These are phyloP conservation scores for Emys orbicularis DNA, from an alignment of 2,797 vertebrate genomes.

Conservation along the genomic window DNA sequence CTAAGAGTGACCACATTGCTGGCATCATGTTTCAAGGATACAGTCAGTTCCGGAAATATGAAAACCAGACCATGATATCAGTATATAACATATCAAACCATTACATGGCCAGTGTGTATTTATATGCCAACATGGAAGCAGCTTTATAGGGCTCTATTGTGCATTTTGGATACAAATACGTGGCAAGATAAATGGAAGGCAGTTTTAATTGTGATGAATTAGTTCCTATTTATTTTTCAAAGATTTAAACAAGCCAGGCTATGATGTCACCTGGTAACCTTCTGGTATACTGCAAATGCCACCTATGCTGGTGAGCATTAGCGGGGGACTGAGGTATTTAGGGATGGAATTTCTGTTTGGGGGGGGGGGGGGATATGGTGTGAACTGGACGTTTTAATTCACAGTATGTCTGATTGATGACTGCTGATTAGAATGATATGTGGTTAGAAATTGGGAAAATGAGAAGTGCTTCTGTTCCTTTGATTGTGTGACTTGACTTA, in stretches of 20 bases:
- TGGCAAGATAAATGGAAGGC: background rate
- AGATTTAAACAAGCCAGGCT: background rate
- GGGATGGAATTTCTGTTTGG: background rate
- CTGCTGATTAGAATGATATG: background rate
- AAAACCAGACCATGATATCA: background rate
- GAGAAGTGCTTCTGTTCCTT: background rate
- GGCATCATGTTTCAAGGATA: background rate
- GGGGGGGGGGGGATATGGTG: background rate
- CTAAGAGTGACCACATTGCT: background rate
- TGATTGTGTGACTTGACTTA: background rate
- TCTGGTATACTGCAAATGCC: background rate
- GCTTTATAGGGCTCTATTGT: background rate
- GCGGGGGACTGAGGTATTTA: background rate
- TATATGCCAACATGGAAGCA: rapidly evolving
- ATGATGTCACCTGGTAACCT: background rate
- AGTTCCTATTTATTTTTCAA: background rate
- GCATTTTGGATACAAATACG: background rate
- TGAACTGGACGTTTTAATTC: background rate
- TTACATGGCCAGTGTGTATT: background rate
- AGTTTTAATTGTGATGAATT: background rate
- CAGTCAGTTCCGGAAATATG: background rate
- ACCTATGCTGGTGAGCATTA: rapidly evolving
- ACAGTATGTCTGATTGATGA: background rate
- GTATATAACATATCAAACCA: background rate
- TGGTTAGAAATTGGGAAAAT: background rate